Evolutionary conservation across 1,140 invertebrate genomes (phyloP).

Genomic region (Olivierus martensii): DNA sequence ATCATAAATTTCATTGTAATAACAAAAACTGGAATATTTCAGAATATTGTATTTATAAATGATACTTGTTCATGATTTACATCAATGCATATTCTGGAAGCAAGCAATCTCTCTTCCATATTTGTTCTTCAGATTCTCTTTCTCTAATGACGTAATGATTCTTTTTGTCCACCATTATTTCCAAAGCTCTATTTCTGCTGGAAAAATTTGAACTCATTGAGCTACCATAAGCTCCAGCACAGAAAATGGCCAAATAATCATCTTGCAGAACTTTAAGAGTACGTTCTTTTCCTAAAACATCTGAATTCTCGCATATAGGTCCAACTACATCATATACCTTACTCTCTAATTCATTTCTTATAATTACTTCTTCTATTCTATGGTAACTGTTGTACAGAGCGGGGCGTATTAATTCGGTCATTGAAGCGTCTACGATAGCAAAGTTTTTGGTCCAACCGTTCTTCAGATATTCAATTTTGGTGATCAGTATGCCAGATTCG

Average conservation of each 20-base stretch:
- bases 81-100: no score
- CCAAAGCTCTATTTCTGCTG: conserved; percentile 29
- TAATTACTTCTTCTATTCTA: conserved; percentile 23
- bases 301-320: conserved; percentile 35
- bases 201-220: conserved; percentile 37
- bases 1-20: no score
- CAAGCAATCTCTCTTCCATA: conserved; percentile 1
- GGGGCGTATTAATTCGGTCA: conserved; percentile 30
- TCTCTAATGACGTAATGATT: conserved; percentile 23
- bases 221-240: conserved; percentile 35
- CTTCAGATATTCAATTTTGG: conserved; percentile 24
- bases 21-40: no score
- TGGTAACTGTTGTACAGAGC: conserved; percentile 32
- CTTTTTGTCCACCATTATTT: conserved; percentile 28
- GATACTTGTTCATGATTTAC: no score
- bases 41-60: no score
- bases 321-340: conserved; percentile 32
- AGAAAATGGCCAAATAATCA: conserved; percentile 28
- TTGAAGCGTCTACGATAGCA: conserved; percentile 23
- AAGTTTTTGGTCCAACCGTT: conserved; percentile 20
- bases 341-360: conserved; percentile 7
- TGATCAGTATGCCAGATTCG: conserved; percentile 30
- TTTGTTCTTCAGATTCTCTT: conserved; percentile 27
- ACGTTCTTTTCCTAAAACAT: conserved; percentile 33
- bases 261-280: conserved; percentile 23